Conservation (phyloP, 2,113 vertebrate species). For the Hippocampus mohnikei region DNA sequence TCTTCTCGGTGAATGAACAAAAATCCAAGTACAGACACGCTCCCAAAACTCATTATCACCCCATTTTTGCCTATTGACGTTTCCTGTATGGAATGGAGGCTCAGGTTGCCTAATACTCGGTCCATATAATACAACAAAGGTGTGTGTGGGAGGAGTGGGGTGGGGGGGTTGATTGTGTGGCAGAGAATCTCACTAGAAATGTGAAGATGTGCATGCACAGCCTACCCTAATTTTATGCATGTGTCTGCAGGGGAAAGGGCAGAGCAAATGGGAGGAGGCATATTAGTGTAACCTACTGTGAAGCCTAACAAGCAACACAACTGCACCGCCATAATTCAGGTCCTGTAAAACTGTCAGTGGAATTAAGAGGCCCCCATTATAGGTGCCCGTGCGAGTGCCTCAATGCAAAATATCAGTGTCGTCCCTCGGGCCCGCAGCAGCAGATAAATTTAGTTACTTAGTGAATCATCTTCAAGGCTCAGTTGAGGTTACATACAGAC, state of each 20-base stretch:
- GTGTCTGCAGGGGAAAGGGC: constrained; percentile 26
- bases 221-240: constrained; percentile 8
- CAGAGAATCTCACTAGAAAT: constrained; percentile 20
- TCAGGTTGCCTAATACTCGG: not conserved
- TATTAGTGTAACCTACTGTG: constrained; percentile 64
- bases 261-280: constrained; percentile 16
- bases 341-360: constrained; percentile 73
- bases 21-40: not conserved
- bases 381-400: constrained; percentile 67
- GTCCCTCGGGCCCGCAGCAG: constrained; percentile 49
- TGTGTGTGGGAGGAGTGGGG: not conserved
- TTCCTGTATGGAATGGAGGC: not conserved
- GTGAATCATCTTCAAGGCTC: constrained; percentile 70
- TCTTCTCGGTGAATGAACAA: not conserved
- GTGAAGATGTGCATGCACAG: constrained; percentile 15
- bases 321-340: constrained; percentile 68
- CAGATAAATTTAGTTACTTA: constrained; percentile 73
- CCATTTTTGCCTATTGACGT: not conserved
- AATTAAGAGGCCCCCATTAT: constrained; percentile 77
- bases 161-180: constrained; percentile 30
- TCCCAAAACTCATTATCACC: not conserved
- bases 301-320: constrained; percentile 65
- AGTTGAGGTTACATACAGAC: constrained; percentile 26
- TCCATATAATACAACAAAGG: constrained; percentile 13
- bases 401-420: constrained; percentile 63